Percentiles rank a stretch among this genome's conserved stretches.
phyloP scores from a whole-genome alignment of 2,797 vertebrate genomes.

The Lacerta agilis region DNA sequence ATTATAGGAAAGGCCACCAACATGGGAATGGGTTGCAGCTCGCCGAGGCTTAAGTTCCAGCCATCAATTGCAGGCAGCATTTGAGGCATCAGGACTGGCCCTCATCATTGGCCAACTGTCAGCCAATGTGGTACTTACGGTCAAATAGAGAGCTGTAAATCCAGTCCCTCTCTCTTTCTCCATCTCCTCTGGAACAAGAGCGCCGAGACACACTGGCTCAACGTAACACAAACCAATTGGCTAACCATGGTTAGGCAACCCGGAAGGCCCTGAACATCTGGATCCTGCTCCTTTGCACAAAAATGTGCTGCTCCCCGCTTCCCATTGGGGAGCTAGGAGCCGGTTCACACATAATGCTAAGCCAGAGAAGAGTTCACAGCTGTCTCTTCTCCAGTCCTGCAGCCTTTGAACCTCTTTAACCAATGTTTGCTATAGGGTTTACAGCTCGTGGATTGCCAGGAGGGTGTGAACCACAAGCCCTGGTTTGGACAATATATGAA shows the following conservation, averaged over 20 bases:
- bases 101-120: conserved; percentile 14
- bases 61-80: background rate
- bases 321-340: no score
- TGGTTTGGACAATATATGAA: no score
- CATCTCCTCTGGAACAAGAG: background rate
- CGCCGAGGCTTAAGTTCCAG: conserved; percentile 5
- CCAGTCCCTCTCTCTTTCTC: background rate
- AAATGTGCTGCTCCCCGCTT: background rate
- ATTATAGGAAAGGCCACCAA: background rate
- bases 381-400: no score
- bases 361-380: no score
- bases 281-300: background rate
- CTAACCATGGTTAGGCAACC: no score
- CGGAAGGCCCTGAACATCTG: background rate
- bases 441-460: no score
- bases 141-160: conserved; percentile 2
- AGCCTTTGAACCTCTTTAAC: no score
- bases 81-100: background rate
- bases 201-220: background rate
- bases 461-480: no score
- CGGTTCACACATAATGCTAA: no score
- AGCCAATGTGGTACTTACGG: background rate
- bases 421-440: no score
- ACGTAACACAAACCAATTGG: background rate
- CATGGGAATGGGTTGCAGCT: background rate